Evolutionary conservation across 2,888 invertebrate genomes (phyloP), one percentile per base, ranked within the genome.

Genomic region (Chromoteleia sp.): DNA sequence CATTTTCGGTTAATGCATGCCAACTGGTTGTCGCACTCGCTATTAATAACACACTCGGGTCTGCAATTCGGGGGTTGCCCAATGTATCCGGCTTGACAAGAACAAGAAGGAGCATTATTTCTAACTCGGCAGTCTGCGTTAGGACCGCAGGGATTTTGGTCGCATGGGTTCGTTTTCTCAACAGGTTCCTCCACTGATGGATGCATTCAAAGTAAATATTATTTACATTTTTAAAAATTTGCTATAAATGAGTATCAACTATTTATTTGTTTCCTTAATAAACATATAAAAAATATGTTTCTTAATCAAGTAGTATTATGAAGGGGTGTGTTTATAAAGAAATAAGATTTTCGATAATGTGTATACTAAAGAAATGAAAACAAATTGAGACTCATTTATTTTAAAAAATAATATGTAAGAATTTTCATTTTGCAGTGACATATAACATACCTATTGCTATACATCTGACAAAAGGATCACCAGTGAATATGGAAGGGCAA

Each of bases 1-100:
- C 97, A 97, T 87, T 95, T 95, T 86, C 94, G 93, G 87, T 96
- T 95, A 10, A 96, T 92, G 89, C 97, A 97, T 12, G 96, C 95
- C 96, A 96, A 84, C 89, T 92, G 0, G 93, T 93, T 78, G 94
- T 92, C 85, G 81, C 93, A 93, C 83, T 93, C 92, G n/a, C 88
- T 87, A 78, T 92, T 93, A 61, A 88, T 89, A 50, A 91, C 84
- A 79, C 92, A 92, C 82, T 92, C 92, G 8, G 92, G 92, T 86
- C 92, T 89, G 85, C 93, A 93, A 80, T 92, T 92, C 30, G 93
- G 93, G 15, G 93, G 93, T 21, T 89, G 84, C 33, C 93, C 93
- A n/a, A 91, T 87, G 78, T 91, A 93, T 81, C 91, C 91, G 14
- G 91, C 87, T 21, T 92, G 86, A 87, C 94, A 94, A 15, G 93